These are phyloP conservation scores for Alethe castanea DNA, from an alignment of 2,113 vertebrate genomes.

Conservation along the genomic window DNA sequence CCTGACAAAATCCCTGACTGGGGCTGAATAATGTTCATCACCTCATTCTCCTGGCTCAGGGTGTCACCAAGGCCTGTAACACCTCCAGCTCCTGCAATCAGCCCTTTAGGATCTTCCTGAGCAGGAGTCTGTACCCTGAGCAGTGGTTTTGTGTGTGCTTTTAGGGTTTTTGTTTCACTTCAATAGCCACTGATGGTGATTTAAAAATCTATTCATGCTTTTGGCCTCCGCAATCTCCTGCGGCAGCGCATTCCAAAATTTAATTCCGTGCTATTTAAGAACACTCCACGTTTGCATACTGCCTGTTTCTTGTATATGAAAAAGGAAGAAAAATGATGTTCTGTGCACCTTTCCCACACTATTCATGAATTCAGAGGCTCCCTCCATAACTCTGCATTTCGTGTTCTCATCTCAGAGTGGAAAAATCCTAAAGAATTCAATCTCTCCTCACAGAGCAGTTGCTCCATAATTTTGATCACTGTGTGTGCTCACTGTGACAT, in stretches of 20 bases:
- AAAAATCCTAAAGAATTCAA: constrained; percentile 1
- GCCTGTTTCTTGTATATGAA: not conserved
- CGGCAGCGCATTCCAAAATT: not conserved
- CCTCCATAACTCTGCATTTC: not conserved
- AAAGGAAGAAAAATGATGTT: not conserved
- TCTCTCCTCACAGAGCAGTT: constrained; percentile 47
- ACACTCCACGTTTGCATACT: not conserved
- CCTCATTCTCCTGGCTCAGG: not conserved
- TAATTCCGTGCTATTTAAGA: not conserved
- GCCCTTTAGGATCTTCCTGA: not conserved
- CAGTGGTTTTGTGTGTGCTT: not conserved
- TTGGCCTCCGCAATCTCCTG: not conserved
- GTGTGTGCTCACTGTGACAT: not conserved
- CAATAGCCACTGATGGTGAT: not conserved
- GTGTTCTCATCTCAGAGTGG: not conserved
- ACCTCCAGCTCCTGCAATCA: not conserved
- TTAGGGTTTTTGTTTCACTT: not conserved
- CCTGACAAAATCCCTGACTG: not conserved
- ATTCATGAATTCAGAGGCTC: not conserved
- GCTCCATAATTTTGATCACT: not conserved
- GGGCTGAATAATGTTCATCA: not conserved
- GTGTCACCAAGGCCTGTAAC: not conserved
- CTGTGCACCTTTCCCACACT: constrained; percentile 4
- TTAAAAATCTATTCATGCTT: not conserved
- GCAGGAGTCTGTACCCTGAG: not conserved